Conservation (phyloP, 2,888 invertebrate genomes). For the Eupithecia insigniata region DNA sequence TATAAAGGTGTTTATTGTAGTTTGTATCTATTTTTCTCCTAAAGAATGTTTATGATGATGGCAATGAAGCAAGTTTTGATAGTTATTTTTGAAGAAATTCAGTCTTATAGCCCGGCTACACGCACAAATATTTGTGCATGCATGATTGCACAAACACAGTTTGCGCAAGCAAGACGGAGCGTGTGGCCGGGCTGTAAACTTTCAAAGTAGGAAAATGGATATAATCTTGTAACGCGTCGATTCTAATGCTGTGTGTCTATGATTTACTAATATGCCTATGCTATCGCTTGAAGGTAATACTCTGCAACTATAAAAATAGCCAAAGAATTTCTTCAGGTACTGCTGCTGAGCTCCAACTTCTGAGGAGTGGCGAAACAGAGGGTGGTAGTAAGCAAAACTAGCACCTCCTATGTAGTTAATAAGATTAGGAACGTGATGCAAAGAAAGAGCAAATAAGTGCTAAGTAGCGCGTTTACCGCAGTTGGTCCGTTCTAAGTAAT, state of each 20-base stretch:
- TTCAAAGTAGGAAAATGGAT: constrained; percentile 4
- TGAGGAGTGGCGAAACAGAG: not conserved
- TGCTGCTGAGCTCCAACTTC: not conserved
- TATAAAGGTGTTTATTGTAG: constrained; percentile 5
- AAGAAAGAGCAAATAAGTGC: not conserved
- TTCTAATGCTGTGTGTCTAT: constrained; percentile 14
- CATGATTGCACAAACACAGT: too few species aligned
- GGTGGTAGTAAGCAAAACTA: not conserved
- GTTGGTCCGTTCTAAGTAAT: not conserved
- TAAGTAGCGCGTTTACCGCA: too few species aligned
- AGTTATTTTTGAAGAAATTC: not conserved
- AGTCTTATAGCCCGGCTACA: too few species aligned
- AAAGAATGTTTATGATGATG: not conserved
- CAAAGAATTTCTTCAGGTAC: not conserved
- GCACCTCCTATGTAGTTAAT: not conserved
- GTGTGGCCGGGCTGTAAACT: too few species aligned
- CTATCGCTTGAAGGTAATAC: not conserved
- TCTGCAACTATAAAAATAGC: not conserved
- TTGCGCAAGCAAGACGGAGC: too few species aligned
- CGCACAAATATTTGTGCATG: too few species aligned
- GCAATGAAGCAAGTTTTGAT: not conserved
- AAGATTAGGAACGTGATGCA: not conserved
- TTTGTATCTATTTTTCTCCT: not conserved
- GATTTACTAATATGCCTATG: constrained; percentile 5
- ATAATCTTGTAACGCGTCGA: not conserved